These are phyloP conservation scores for Hypocryptadius cinnamomeus DNA, from an alignment of 2,113 vertebrate genomes.

Conservation along the genomic window DNA sequence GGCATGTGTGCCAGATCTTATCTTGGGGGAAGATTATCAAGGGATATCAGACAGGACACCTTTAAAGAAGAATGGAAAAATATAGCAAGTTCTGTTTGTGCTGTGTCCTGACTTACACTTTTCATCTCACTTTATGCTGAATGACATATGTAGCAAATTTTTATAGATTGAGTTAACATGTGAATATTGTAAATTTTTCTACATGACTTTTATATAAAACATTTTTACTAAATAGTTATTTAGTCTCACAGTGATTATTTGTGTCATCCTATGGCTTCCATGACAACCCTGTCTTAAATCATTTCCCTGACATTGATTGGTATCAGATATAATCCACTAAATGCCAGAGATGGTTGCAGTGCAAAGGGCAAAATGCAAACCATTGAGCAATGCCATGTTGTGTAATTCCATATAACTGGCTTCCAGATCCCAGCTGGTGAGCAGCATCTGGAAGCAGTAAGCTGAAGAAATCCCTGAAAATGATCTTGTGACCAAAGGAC, in stretches of 20 bases:
- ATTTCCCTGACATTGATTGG: not conserved
- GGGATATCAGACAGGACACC: not conserved
- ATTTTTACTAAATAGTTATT: not conserved
- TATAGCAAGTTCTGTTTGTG: not conserved
- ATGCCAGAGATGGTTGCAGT: not conserved
- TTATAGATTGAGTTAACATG: not conserved
- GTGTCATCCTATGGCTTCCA: not conserved
- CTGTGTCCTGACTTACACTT: not conserved
- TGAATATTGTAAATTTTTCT: conserved; percentile 13
- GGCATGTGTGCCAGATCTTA: not conserved
- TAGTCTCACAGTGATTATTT: not conserved
- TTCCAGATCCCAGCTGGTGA: not conserved
- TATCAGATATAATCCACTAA: not conserved
- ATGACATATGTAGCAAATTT: conserved; percentile 22
- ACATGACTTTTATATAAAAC: conserved; percentile 30
- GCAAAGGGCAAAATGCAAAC: not conserved
- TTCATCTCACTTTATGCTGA: not conserved
- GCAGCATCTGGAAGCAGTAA: not conserved
- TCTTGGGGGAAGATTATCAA: not conserved
- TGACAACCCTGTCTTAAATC: not conserved
- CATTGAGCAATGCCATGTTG: not conserved
- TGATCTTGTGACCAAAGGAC: not conserved
- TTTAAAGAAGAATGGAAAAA: not conserved
- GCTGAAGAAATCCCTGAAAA: not conserved
- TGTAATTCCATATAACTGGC: not conserved